Evolutionary conservation across 2,797 vertebrate genomes (phyloP).

Genomic region (Ctenopoma kingsleyae): DNA sequence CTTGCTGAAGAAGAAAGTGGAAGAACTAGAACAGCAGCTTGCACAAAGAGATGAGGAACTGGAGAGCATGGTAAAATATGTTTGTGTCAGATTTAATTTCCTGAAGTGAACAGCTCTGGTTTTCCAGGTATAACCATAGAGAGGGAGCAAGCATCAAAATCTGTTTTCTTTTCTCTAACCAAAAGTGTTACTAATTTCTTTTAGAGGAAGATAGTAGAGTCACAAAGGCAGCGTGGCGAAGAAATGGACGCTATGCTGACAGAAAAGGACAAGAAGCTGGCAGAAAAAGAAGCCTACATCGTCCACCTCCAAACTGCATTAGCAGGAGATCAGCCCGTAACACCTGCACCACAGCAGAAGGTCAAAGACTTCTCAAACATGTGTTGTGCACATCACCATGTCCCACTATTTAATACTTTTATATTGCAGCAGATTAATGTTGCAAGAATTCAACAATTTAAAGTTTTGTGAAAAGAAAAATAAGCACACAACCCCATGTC

Average conservation of each 20-base stretch:
- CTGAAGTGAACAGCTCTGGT: neutral
- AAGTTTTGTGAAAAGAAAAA: neutral
- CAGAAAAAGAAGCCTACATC: constrained; percentile 91
- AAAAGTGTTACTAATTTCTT: neutral
- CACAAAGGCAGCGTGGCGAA: constrained; percentile 82
- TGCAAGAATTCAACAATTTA: neutral
- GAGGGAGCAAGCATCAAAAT: neutral
- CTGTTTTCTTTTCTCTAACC: neutral
- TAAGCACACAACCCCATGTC: too few species aligned
- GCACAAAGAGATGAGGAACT: constrained; percentile 84
- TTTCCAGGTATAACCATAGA: neutral
- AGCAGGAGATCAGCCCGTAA: constrained; percentile 69
- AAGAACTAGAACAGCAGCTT: constrained; percentile 90
- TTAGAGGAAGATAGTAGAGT: constrained; percentile 84
- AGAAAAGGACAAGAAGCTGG: constrained; percentile 87
- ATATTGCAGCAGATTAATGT: neutral
- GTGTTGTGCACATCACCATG: neutral
- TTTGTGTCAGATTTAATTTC: neutral
- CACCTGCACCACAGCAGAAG: constrained; percentile 68
- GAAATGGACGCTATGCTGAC: constrained; percentile 91
- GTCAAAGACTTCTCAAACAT: constrained; percentile 54
- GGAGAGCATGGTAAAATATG: constrained; percentile 80
- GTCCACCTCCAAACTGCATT: constrained; percentile 86
- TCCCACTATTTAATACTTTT: too few species aligned
- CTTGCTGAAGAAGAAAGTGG: constrained; percentile 89